These are phyloP conservation scores for Gila orcuttii DNA, from an alignment of 2,113 vertebrate species.

Conservation along the genomic window DNA sequence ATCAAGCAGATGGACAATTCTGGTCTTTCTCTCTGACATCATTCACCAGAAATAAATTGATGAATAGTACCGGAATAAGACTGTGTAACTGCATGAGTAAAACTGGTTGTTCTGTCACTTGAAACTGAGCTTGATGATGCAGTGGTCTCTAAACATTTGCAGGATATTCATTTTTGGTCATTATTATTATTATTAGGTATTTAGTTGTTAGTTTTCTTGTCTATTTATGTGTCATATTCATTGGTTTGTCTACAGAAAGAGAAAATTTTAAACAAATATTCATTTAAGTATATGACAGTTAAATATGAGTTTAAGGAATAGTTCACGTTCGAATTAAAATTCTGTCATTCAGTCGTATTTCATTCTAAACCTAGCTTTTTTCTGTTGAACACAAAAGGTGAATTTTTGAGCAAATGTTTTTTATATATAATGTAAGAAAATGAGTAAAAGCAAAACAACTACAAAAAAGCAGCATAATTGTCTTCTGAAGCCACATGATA, in stretches of 20 bases:
- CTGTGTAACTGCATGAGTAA: conserved; percentile 19
- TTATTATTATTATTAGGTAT: background rate
- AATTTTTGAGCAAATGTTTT: background rate
- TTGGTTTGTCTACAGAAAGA: background rate
- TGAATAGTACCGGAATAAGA: conserved; percentile 16
- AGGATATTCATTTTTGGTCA: background rate
- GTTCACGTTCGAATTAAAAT: background rate
- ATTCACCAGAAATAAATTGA: conserved; percentile 23
- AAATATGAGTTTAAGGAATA: background rate
- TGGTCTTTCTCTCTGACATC: conserved; percentile 35
- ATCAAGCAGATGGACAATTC: conserved; percentile 42
- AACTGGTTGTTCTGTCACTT: conserved; percentile 17
- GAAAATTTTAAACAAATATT: background rate
- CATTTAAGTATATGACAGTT: background rate
- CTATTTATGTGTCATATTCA: background rate
- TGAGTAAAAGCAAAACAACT: background rate
- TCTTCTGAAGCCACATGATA: background rate
- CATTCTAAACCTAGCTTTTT: background rate
- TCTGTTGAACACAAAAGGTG: background rate
- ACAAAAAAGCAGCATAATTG: background rate
- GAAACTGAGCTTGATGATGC: conserved; percentile 28
- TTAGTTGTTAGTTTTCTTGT: background rate
- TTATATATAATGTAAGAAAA: background rate
- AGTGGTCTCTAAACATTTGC: conserved; percentile 49
- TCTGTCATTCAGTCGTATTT: background rate